phyloP scores from a whole-genome alignment of 2,797 vertebrate genomes.

The Momotus momota region DNA sequence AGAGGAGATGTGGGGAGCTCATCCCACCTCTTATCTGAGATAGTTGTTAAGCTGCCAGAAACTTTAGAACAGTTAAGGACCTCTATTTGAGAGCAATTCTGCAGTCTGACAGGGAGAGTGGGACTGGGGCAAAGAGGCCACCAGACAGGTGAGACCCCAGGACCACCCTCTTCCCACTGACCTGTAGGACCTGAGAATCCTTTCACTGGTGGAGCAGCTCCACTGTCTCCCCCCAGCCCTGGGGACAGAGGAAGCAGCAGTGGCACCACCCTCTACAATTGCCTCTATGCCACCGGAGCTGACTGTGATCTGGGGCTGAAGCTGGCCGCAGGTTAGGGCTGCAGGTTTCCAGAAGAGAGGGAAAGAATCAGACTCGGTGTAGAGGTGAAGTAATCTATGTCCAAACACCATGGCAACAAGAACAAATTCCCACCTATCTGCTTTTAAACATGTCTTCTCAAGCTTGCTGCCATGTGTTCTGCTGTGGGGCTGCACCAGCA shows the following conservation, averaged over 20 bases:
- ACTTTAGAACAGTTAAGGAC: not conserved
- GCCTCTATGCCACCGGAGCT: not conserved
- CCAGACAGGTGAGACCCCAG: not conserved
- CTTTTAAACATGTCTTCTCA: not conserved
- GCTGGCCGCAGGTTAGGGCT: not conserved
- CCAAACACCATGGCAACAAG: not conserved
- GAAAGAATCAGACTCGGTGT: not conserved
- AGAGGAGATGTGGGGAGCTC: not conserved
- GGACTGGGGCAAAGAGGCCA: not conserved
- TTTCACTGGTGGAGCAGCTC: not conserved
- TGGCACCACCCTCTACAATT: not conserved
- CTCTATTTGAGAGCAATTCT: not conserved
- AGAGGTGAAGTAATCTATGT: not conserved
- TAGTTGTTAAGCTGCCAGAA: not conserved
- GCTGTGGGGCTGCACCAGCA: not conserved
- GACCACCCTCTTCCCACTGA: not conserved
- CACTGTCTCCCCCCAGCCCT: accelerated
- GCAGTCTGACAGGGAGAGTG: not conserved
- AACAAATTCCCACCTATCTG: not conserved
- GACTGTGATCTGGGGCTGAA: not conserved
- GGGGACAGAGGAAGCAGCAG: not conserved
- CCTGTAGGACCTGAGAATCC: not conserved
- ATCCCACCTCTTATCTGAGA: not conserved
- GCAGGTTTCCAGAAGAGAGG: not conserved
- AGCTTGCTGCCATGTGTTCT: not conserved